Conservation (phyloP, 2,888 invertebrate genomes). For the Drosophila conformis region DNA sequence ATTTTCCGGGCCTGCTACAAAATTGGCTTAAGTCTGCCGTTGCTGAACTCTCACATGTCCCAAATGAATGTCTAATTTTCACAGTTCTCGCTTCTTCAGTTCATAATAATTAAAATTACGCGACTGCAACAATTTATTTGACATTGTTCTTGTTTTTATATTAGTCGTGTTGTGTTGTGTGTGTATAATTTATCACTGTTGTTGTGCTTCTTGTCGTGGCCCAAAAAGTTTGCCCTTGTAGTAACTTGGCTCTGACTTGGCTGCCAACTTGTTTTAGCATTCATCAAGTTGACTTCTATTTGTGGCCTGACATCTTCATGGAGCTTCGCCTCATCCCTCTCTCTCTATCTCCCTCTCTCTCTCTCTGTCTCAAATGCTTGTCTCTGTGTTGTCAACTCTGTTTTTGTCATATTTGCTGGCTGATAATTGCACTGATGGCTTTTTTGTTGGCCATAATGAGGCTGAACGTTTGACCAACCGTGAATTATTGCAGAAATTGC, state of each 20-base stretch:
- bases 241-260: constrained; percentile 53
- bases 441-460: constrained; percentile 52
- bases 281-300: constrained; percentile 65
- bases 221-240: constrained; percentile 67
- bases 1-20: constrained; percentile 25
- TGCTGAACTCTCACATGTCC: constrained; percentile 11
- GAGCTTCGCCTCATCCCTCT: constrained; percentile 3
- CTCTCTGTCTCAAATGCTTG: neutral
- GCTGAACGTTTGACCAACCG: constrained; percentile 57
- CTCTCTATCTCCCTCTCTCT: neutral
- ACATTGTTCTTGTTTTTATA: constrained; percentile 42
- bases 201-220: constrained; percentile 28
- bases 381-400: constrained; percentile 23
- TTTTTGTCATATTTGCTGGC: constrained; percentile 52
- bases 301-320: constrained; percentile 42
- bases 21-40: constrained; percentile 40
- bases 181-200: constrained; percentile 62
- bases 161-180: constrained; percentile 44
- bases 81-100: constrained; percentile 54
- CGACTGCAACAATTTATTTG: constrained; percentile 60
- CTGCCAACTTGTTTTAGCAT: constrained; percentile 72
- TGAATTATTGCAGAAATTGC: constrained; percentile 58
- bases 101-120: constrained; percentile 76
- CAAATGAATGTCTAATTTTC: constrained; percentile 73
- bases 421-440: constrained; percentile 56